These are phyloP conservation scores for Nephrotoma flavescens DNA, from an alignment of 2,888 invertebrate species.

Conservation along the genomic window DNA sequence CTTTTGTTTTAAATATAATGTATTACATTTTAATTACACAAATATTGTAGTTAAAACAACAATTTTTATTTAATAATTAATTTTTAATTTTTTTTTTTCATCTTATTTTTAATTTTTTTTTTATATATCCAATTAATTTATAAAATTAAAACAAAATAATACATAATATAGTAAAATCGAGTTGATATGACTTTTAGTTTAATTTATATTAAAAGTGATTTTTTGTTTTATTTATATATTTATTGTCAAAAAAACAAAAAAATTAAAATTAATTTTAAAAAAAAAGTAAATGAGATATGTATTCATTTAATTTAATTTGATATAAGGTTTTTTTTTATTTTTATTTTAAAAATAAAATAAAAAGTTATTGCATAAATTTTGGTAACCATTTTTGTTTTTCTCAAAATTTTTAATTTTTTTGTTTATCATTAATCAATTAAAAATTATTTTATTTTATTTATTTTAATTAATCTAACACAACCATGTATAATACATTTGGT, in stretches of 20 bases:
- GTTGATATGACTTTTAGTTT: not conserved
- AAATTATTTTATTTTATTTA: not conserved
- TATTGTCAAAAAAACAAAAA: not conserved
- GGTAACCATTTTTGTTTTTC: not conserved
- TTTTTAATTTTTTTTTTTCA: not conserved
- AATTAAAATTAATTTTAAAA: not conserved
- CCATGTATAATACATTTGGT: conserved; percentile 6
- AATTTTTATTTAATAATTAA: not conserved
- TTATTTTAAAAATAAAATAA: not conserved
- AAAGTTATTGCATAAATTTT: not conserved
- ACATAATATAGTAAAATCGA: not conserved
- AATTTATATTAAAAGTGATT: not conserved
- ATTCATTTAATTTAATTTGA: not conserved
- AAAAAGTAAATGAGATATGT: conserved; percentile 4
- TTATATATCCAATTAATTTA: not conserved
- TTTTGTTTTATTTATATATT: not conserved
- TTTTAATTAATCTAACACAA: conserved; percentile 5
- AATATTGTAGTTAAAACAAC: conserved; percentile 4
- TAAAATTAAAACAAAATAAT: not conserved
- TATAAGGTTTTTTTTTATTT: not conserved
- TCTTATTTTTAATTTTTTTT: not conserved
- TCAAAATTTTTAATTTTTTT: not conserved
- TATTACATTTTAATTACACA: not conserved
- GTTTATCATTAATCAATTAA: not conserved
- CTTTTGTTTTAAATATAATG: not conserved